A percentile compares a stretch with the other conserved stretches of the same genome.
Evolutionary conservation across 2,113 vertebrate species (phyloP).

Genomic region (Perca schrenkii): DNA sequence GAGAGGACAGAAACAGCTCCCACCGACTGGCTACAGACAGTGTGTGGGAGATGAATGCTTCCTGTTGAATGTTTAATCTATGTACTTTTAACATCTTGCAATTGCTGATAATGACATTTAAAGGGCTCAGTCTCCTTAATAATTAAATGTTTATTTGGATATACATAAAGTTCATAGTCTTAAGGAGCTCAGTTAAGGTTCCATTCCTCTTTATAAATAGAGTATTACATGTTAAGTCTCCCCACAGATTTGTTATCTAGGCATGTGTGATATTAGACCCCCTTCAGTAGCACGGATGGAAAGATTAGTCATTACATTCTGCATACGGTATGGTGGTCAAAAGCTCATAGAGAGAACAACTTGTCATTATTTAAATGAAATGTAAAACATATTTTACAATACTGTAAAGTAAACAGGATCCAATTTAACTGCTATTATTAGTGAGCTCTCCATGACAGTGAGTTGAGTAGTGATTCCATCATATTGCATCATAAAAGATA

Average conservation of each 20-base stretch:
- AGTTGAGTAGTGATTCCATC: background rate
- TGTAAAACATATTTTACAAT: background rate
- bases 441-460: background rate
- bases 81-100: slow-evolving; percentile 40
- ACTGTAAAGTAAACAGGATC: background rate
- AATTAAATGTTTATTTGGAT: background rate
- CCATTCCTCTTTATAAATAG: background rate
- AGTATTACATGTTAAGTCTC: background rate
- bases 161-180: background rate
- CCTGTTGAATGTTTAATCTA: slow-evolving; percentile 52
- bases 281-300: background rate
- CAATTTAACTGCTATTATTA: background rate
- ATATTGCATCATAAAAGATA: background rate
- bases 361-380: background rate
- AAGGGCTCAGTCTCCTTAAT: background rate
- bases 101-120: slow-evolving; percentile 6
- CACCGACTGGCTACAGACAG: slow-evolving; percentile 71
- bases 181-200: background rate
- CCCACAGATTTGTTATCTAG: background rate
- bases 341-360: background rate
- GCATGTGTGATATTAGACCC: background rate
- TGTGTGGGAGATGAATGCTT: slow-evolving; percentile 72
- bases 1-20: slow-evolving; percentile 73
- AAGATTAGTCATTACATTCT: background rate
- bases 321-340: background rate